Evolutionary conservation across 2,888 invertebrate genomes (phyloP), one percentile per base, ranked within the genome.

Genomic region (Drosophila subsilvestris): DNA sequence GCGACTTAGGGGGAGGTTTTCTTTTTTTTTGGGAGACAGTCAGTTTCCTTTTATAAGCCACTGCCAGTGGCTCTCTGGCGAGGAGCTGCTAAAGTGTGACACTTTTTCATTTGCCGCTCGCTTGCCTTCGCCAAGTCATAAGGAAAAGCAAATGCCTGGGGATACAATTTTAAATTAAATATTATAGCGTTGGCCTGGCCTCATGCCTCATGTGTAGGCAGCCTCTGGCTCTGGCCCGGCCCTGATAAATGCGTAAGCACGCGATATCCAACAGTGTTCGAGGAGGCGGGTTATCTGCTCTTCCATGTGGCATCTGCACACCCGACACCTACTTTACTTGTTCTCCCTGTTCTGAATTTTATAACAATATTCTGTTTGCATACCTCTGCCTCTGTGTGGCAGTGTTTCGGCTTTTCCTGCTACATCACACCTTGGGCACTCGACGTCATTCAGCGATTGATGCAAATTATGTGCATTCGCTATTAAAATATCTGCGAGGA

Each of bases 111-210:
- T 69, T 79, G 72, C 51, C 56, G 50, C 55, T 60, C 54, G 59
- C 54, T 70, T 63, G 60, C 48, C 17, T 54, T 62, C 18, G 54
- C 56, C 57, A 75, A 69, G 57, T 75, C 65, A 74, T 50, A 65
- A 67, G 58, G 54, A 45, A 57, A 61, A 9, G 8, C 20, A 32
- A 76, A 59, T 69, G 79, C 82, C 67, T 12, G 37, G 25, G 72
- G 78, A 66, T 62, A 62, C 69, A 61, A 74, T 70, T 83, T 86
- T 73, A 83, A 86, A 80, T 80, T 76, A 78, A 78, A 86, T 82
- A 75, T 86, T 80, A 63, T 56, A 58, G 56, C 67, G 55, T 63
- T 67, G 74, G 60, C 54, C 70, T 68, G 17, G 37, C n/a, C 32
- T 12, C 37, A 7, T n/a, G n/a, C 29, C 12, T 37, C 37, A 7